phyloP scores from a whole-genome alignment of 1,140 invertebrate species.

The Euura saliciscinereae region DNA sequence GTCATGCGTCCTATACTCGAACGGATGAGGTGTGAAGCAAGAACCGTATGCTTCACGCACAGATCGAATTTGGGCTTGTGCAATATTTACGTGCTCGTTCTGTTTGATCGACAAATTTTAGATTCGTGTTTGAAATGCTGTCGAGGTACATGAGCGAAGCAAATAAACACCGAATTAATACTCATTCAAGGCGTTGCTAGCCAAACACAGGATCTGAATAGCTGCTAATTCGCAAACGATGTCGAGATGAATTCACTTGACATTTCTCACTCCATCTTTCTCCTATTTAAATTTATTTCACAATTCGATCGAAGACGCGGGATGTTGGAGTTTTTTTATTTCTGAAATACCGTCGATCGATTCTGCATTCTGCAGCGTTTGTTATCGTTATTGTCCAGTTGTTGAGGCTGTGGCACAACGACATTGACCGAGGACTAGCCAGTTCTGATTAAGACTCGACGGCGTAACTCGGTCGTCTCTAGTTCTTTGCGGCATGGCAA shows the following conservation, averaged over 20 bases:
- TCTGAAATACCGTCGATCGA: no score
- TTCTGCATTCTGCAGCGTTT: no score
- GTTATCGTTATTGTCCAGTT: no score
- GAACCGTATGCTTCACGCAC: neutral
- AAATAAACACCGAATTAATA: neutral
- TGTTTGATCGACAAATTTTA: conserved; percentile 7
- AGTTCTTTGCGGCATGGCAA: neutral
- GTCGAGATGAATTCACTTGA: neutral
- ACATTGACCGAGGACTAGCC: neutral
- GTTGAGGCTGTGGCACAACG: neutral
- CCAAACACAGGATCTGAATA: neutral
- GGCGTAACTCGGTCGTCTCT: neutral
- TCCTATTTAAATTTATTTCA: no score
- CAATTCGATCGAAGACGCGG: no score
- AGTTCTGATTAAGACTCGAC: neutral
- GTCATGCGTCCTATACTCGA: no score
- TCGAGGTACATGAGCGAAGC: neutral
- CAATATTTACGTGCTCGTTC: neutral
- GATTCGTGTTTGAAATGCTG: neutral
- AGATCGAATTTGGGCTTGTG: neutral
- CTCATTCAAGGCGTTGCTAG: neutral
- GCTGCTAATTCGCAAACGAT: neutral
- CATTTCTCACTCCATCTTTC: no score
- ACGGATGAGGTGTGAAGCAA: neutral
- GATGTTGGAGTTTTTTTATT: no score